Conservation (phyloP, 2,888 invertebrate species). For the Podabrus alpinus region DNA sequence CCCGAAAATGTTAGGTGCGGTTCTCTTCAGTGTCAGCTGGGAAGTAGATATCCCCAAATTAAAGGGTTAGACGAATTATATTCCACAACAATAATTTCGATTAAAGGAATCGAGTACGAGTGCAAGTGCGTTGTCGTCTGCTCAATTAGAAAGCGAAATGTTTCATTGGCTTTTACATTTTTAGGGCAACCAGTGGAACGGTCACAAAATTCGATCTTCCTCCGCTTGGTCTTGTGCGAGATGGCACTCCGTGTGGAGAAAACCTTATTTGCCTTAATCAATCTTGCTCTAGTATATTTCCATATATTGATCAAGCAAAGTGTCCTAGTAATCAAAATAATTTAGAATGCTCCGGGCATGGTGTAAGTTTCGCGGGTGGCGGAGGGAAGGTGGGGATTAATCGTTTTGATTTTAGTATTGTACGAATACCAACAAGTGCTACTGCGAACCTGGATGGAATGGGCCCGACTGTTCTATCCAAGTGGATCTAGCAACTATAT, state of each 20-base stretch:
- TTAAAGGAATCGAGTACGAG: conserved; percentile 87
- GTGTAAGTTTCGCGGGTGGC: conserved; percentile 67
- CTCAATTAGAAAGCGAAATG: neutral
- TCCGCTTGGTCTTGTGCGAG: conserved; percentile 84
- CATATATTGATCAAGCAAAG: conserved; percentile 81
- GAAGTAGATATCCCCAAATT: conserved; percentile 79
- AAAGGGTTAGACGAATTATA: conserved; percentile 81
- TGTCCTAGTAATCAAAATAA: conserved; percentile 90
- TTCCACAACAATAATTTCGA: conserved; percentile 86
- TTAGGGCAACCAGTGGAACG: conserved; percentile 56
- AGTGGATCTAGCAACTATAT: conserved; percentile 67
- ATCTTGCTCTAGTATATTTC: conserved; percentile 85
- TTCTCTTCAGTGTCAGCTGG: conserved; percentile 91
- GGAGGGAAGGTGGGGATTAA: neutral
- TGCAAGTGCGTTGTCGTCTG: conserved; percentile 82
- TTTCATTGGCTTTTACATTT: conserved; percentile 4
- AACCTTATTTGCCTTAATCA: conserved; percentile 93
- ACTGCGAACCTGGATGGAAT: conserved; percentile 86
- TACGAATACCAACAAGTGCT: conserved; percentile 90
- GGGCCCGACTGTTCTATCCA: conserved; percentile 85
- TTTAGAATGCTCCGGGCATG: conserved; percentile 91
- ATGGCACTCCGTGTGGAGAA: conserved; percentile 93
- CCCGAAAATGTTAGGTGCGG: conserved; percentile 85
- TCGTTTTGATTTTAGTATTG: conserved; percentile 68
- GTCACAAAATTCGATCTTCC: conserved; percentile 66